Percentiles rank a stretch among this genome's conserved stretches.
These are phyloP conservation scores for Neomorphus geoffroyi DNA, from an alignment of 2,797 vertebrate genomes.

Conservation along the genomic window DNA sequence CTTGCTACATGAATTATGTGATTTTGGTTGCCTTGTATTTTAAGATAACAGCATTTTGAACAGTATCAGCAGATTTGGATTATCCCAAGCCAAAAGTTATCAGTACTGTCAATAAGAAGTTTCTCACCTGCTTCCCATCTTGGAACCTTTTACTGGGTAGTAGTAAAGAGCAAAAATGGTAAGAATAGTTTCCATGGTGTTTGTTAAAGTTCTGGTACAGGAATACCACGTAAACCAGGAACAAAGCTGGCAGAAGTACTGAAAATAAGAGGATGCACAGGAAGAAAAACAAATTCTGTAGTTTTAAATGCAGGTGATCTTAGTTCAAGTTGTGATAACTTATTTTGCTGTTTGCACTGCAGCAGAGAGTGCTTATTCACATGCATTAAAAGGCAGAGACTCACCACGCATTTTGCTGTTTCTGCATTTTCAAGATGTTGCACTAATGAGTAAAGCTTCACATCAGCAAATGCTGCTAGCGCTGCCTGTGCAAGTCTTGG, in stretches of 20 bases:
- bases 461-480: constrained; percentile 88
- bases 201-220: constrained; percentile 94
- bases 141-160: constrained; percentile 87
- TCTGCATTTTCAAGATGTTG: constrained; percentile 80
- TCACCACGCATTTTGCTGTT: constrained; percentile 88
- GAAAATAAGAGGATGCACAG: constrained; percentile 5
- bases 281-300: neutral
- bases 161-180: constrained; percentile 88
- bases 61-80: neutral
- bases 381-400: neutral
- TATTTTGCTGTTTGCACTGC: neutral
- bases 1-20: neutral
- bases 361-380: neutral
- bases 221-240: constrained; percentile 99
- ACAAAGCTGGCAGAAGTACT: constrained; percentile 93
- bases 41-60: neutral
- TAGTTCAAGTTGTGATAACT: neutral
- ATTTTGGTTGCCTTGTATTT: neutral
- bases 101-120: neutral
- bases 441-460: constrained; percentile 86
- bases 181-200: constrained; percentile 91
- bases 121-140: constrained; percentile 84
- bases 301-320: neutral
- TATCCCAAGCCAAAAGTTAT: neutral
- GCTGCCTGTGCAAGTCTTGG: constrained; percentile 88